Percentiles rank a stretch among this genome's conserved stretches.
Evolutionary conservation across 2,797 vertebrate genomes (phyloP).

Genomic region (Malurus splendens): DNA sequence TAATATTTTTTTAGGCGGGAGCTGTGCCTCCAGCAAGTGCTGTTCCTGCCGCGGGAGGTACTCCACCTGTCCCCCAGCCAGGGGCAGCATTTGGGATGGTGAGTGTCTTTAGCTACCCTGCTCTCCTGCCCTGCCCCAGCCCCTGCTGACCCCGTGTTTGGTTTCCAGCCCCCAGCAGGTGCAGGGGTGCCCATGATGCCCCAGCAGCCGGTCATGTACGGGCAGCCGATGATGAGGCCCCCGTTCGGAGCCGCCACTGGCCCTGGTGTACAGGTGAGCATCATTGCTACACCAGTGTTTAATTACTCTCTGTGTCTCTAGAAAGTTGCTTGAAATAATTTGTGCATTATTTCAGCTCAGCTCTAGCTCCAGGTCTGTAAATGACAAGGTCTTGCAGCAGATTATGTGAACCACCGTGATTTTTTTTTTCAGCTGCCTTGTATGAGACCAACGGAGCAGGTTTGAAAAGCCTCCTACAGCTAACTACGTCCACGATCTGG

Average conservation of each 20-base stretch:
- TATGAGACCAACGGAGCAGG: background rate
- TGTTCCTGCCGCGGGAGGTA: constrained; percentile 63
- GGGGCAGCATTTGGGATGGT: constrained; percentile 88
- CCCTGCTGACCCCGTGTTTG: background rate
- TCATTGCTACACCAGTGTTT: accelerated
- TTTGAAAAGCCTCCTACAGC: background rate
- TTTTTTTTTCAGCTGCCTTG: background rate
- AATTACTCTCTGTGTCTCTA: background rate
- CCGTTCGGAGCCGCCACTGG: constrained; percentile 80
- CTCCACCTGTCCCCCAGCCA: constrained; percentile 74
- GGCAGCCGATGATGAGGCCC: constrained; percentile 93
- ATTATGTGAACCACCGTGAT: background rate
- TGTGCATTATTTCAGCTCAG: background rate
- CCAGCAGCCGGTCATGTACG: constrained; percentile 84
- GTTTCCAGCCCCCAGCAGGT: constrained; percentile 80
- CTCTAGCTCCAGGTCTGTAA: background rate
- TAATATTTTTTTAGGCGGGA: constrained; percentile 60
- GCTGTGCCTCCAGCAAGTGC: constrained; percentile 72
- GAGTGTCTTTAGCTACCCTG: constrained; percentile 29
- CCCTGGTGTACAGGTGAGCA: constrained; percentile 82
- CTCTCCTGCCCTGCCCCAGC: background rate
- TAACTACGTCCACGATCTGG: background rate
- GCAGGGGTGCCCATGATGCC: constrained; percentile 89
- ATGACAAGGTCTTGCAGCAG: background rate
- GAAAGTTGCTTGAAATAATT: background rate